A percentile compares a stretch with the other conserved stretches of the same genome.
Conservation (phyloP, 2,888 invertebrate genomes). For the Petrolisthes cinctipes region DNA sequence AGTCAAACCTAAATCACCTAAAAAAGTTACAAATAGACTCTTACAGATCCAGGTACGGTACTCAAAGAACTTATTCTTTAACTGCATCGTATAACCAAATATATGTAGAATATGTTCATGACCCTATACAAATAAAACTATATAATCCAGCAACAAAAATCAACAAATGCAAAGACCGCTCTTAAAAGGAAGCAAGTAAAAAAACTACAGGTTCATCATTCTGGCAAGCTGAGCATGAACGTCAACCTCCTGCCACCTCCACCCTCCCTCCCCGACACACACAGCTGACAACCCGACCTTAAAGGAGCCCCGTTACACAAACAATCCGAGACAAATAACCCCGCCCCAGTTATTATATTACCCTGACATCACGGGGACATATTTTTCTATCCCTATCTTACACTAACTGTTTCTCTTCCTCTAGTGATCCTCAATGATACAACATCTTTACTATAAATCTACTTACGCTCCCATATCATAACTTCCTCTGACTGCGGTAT, state of each 20-base stretch:
- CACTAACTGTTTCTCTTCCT: background rate
- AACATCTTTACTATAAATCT: background rate
- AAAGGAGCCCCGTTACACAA: conserved; percentile 5
- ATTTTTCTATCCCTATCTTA: background rate
- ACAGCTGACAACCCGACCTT: background rate
- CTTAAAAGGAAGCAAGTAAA: too few species aligned
- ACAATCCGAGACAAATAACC: background rate
- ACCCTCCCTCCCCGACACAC: background rate
- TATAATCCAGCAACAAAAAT: too few species aligned
- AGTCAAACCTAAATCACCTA: too few species aligned
- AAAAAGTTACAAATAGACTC: too few species aligned
- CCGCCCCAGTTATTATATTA: background rate
- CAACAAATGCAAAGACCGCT: too few species aligned
- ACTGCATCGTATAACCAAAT: too few species aligned
- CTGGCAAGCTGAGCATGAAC: background rate
- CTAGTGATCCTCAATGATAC: background rate
- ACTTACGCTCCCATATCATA: background rate
- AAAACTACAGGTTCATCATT: background rate
- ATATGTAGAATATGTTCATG: too few species aligned
- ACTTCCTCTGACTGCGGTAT: background rate
- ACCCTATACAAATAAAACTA: too few species aligned
- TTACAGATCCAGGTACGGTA: too few species aligned
- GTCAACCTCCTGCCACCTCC: background rate
- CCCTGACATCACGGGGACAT: background rate
- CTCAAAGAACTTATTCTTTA: too few species aligned